Evolutionary conservation across 2,888 invertebrate genomes (phyloP), one percentile per base, ranked within the genome.

Genomic region (Perithous albicinctus): DNA sequence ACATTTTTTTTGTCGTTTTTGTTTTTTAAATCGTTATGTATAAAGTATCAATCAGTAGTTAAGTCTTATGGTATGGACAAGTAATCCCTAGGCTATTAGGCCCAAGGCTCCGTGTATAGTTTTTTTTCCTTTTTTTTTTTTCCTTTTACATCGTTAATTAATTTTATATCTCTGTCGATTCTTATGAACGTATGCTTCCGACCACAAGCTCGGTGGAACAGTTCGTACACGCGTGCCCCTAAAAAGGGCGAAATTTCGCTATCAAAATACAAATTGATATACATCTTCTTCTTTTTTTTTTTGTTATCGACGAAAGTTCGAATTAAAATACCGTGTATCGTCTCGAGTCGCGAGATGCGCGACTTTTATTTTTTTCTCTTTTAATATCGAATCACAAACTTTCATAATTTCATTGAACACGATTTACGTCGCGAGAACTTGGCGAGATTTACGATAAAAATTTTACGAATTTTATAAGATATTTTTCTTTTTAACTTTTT

Each of bases 41-140:
- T 88, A 89, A 91, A 91, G 90, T 91, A 90, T 91, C 89, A 90
- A 90, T 91, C 89, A 85, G 90, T 92, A 90, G 88, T 92, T 91
- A 92, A 92, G 92, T 92, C 92, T 92, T 92, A 91, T 92, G 91
- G 86, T 90, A 92, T 92, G 92, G 92, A 92, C 92, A 92, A 90
- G 87, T 90, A 91, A n/a, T 89, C 86, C 91, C 90, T 90, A 89
- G 91, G 91, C 90, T 88, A 89, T 81, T 90, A 90, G 89, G 89
- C 90, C 90, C 87, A 89, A 90, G 89, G 90, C 88, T 84, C 85
- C 82, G 87, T 86, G 78, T 73, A 72, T 79, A 74, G 81, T 82
- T 84, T 85, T 83, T 67, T 20, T n/a, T n/a, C n/a, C n/a, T n/a
- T 48, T 15, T 32, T 51, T 72, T 38, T 67, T 59, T 12, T 32